Percentiles rank a stretch among this genome's conserved stretches.
phyloP scores from a whole-genome alignment of 2,797 vertebrate species.

The Zalophus californianus region DNA sequence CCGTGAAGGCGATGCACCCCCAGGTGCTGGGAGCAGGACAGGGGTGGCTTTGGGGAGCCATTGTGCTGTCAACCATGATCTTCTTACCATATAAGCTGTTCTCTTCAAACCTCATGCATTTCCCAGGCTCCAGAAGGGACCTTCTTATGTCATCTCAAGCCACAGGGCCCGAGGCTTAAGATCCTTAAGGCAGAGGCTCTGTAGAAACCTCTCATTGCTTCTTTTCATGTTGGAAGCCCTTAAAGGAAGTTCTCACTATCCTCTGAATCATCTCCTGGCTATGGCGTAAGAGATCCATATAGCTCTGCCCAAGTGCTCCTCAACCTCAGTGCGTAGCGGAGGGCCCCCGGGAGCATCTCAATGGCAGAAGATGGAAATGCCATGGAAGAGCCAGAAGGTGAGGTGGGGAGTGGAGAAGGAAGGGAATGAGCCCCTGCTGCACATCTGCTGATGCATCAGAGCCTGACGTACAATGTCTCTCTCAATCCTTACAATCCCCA shows the following conservation, averaged over 20 bases:
- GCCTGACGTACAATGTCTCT: background rate
- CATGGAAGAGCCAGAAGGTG: background rate
- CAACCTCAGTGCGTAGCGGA: background rate
- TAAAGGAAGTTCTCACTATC: background rate
- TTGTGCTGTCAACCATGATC: background rate
- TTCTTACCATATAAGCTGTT: background rate
- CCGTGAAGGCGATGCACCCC: too few species aligned
- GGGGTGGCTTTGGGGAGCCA: background rate
- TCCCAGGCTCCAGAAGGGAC: background rate
- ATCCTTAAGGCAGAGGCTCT: background rate
- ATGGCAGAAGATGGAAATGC: too few species aligned
- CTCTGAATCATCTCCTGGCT: background rate
- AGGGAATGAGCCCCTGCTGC: too few species aligned
- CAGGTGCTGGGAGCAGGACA: background rate
- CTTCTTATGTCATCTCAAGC: background rate
- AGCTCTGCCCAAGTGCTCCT: background rate
- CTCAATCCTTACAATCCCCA: background rate
- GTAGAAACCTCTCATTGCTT: background rate
- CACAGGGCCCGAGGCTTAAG: background rate
- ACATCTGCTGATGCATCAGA: accelerated
- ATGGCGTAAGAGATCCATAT: background rate
- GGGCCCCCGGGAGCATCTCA: background rate
- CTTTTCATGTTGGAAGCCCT: background rate
- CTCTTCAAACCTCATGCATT: background rate
- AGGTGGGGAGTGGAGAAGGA: background rate